Evolutionary conservation across 2,797 vertebrate species (phyloP), one percentile per base, ranked within the genome.

Genomic region (Cryptoprocta ferox): DNA sequence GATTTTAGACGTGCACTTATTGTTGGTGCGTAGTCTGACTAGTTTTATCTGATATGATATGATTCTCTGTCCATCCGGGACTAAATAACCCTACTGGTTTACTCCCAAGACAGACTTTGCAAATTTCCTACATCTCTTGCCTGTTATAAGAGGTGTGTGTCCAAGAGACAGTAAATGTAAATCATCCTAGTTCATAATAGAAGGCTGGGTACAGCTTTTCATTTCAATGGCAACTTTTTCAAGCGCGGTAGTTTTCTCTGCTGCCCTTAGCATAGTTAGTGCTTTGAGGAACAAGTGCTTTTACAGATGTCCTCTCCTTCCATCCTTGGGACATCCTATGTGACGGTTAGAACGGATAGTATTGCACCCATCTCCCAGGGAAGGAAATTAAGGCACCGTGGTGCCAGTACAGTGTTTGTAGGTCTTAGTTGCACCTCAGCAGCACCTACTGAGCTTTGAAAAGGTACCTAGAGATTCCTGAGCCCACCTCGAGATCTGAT

Each of bases 151-250:
- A 26, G 13, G 48, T 83, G 35, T 85, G n/a, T 8, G 0, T 76
- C 28, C 83, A 66, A 76, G 50, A 96, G 59, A 66, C 2, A 80
- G 30, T 90, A 73, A 90, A 63, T 42, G 73, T 71, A 94, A 91
- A 92, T 84, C 53, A 94, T 82, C 42, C 24, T 85, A 68, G 87
- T 91, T 96, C 73, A 91, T 88, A 84, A 95, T 37, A 70, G 87
- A 94, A 28, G 66, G 19, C 83, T 90, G 37, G 32, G 70, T 81
- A 53, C 45, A 84, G 66, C 42, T 89, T 96, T 95, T 91, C 32
- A 70, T 97, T 95, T 96, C 81, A 73, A 92, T 88, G 45, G 53
- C 81, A 96, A 91, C 78, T 90, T 97, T 81, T 35, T 65, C 80
- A 89, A 65, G 80, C 48, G 6, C 18, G 50, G 88, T 91, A 2